A percentile compares a stretch with the other conserved stretches of the same genome.
Evolutionary conservation across 2,797 vertebrate species (phyloP).

Genomic region (Pangasius macronema): DNA sequence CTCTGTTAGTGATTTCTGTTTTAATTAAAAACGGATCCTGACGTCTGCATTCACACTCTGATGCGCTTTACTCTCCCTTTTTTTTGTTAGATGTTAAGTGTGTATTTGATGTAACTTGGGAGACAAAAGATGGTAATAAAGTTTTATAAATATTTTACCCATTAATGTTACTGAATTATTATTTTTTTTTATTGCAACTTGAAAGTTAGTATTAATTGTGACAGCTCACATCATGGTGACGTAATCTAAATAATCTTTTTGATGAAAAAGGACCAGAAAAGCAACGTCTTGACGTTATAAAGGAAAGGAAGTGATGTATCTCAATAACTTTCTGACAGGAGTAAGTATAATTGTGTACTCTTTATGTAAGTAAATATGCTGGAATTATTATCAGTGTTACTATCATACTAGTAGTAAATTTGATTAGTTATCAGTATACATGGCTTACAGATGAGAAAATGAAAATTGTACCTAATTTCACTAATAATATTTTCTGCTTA

Average conservation of each 20-base stretch:
- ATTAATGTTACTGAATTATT: not conserved
- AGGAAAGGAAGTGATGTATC: not conserved
- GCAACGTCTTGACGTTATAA: not conserved
- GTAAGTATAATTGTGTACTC: not conserved
- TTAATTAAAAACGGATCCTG: not conserved
- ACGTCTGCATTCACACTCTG: not conserved
- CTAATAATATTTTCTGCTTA: too few relatives aligned
- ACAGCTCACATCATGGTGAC: not conserved
- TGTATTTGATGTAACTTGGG: conserved; percentile 25
- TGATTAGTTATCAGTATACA: too few relatives aligned
- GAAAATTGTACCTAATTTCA: too few relatives aligned
- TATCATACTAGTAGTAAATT: not conserved
- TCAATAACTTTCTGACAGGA: not conserved
- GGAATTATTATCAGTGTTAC: not conserved
- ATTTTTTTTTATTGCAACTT: not conserved
- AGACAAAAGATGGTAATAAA: conserved; percentile 49
- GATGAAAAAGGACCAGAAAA: not conserved
- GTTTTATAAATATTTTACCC: conserved; percentile 47
- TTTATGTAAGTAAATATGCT: not conserved
- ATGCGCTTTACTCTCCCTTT: not conserved
- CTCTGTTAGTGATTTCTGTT: not conserved
- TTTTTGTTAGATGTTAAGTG: conserved; percentile 27
- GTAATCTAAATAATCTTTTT: not conserved
- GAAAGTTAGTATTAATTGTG: not conserved
- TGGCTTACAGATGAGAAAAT: too few relatives aligned